These are phyloP conservation scores for Scaptomyza graminum DNA, from an alignment of 1,140 invertebrate genomes.

Conservation along the genomic window DNA sequence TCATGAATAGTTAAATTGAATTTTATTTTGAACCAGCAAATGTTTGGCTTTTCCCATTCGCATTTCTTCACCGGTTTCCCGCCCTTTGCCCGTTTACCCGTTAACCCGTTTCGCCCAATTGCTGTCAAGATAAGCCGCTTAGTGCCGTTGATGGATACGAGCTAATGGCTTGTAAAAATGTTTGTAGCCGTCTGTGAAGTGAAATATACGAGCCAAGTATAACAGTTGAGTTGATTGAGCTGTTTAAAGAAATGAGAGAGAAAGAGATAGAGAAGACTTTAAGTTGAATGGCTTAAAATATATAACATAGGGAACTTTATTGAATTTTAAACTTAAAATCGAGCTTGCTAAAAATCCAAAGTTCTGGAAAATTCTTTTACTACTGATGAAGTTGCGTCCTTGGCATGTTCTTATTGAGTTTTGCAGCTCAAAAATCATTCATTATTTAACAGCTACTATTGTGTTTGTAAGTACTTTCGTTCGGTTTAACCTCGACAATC, in stretches of 20 bases:
- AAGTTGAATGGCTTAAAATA: no score
- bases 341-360: no score
- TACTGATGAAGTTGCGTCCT: neutral
- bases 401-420: neutral
- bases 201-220: slow-evolving; percentile 44
- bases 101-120: neutral
- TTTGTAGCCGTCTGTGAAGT: slow-evolving; percentile 37
- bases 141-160: slow-evolving; percentile 60
- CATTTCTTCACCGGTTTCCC: slow-evolving; percentile 20
- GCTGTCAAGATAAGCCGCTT: slow-evolving; percentile 65
- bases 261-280: neutral
- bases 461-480: slow-evolving; percentile 6
- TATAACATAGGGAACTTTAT: no score
- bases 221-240: slow-evolving; percentile 60
- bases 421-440: neutral
- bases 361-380: no score
- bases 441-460: slow-evolving; percentile 28
- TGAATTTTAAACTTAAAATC: no score
- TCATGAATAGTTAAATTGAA: slow-evolving; percentile 5
- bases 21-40: slow-evolving; percentile 13
- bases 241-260: slow-evolving; percentile 15
- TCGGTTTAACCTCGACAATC: slow-evolving; percentile 58
- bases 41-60: slow-evolving; percentile 14
- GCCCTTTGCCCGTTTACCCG: neutral
- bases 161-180: slow-evolving; percentile 74